Base-by-base conservation (phyloP, 2,113 vertebrate species). In the Falco punctatus region DNA sequence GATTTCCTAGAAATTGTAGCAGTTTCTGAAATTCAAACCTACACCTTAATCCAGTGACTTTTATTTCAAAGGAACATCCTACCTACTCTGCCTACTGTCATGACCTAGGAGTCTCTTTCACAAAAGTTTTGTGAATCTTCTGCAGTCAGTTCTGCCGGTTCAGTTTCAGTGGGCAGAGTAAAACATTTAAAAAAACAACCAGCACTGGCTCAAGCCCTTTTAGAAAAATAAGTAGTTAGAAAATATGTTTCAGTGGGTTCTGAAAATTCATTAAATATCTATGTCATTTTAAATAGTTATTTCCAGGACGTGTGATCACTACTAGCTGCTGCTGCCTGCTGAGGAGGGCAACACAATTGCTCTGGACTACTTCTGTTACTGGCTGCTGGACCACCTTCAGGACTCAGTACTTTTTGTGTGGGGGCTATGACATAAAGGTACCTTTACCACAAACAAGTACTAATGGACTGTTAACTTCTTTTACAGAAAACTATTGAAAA, bases 221-320 rank as follows among this genome's bases (percentile, higher is more conserved):
- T 44, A 57, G 19, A 78, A 86, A 73, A 84, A n/a, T 10, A 67
- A 72, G 22, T 22, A 71, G 24, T 16, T 23, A 67, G 27, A 58
- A 38, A 82, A 80, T 9, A 52, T 1, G 0, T 61, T 79, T 72
- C 35, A 72, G 38, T 11, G 24, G n/a, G 6, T 64, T 91, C 52
- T 75, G 13, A 20, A 71, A 24, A 17, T 23, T 61, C 74, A 2
- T 26, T n/a, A 71, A 64, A 33, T 51, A 77, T 15, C 9, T 62
- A 9, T 67, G 46, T 3, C 30, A 27, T 64, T 64, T 94, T 3
- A 62, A 93, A 62, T 8, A 26, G 17, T 32, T 83, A 65, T 61
- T 89, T 86, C n/a, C 13, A n/a, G 11, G 65, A 13, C 26, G 57
- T 0, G 0, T n/a, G 33, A n/a, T 64, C n/a, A n/a, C 26, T 52